Base-by-base conservation (phyloP, 2,113 vertebrate species). In the Hippocampus guttulatus region DNA sequence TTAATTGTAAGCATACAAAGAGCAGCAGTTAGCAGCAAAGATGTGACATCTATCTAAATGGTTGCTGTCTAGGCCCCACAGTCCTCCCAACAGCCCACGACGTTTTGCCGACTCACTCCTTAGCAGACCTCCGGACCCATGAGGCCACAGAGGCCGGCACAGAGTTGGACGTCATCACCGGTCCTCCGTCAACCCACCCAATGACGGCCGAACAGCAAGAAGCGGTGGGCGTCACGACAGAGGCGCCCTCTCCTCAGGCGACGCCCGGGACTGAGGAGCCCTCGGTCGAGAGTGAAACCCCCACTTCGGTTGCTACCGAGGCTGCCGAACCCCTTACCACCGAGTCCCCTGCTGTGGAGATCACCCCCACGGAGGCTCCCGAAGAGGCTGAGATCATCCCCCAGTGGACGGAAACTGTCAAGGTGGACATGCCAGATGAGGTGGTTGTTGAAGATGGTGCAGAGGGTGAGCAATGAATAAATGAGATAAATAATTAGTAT, bases 61-160 rank as follows among this genome's bases (percentile, higher is more conserved):
- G 9, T 81, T 52, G 62, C 70, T 54, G 15, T 45, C 9, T 73
- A 93, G 91, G 84, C 68, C 87, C 88, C 65, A 85, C 85, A 64
- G 3, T 0, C 2, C 0, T 73, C 47, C 68, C 82, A 3, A 2
- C 25, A 61, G 20, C 8, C 0, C 0, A 1, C 8, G 8, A 2
- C 0, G 1, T 0, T 2, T 2, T 0, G 9, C 0, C 0, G 40
- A 3, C 3, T 27, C 16, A 9, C 2, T 0, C 0, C 0, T 2
- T 0, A 64, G 0, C 18, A 40, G n/a, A 20, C 1, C 0, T 1
- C 25, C 33, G 6, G 6, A 0, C 0, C 4, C 0, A 6, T 12
- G 15, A 27, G 0, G 0, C 3, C 27, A 63, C 65, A 0, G n/a
- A 9, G 0, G 0, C 43, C 64, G 47, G 23, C 43, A 45, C 47